Evolutionary conservation across 2,888 invertebrate genomes (phyloP), one percentile per base, ranked within the genome.

Genomic region (Hemithea aestivaria): DNA sequence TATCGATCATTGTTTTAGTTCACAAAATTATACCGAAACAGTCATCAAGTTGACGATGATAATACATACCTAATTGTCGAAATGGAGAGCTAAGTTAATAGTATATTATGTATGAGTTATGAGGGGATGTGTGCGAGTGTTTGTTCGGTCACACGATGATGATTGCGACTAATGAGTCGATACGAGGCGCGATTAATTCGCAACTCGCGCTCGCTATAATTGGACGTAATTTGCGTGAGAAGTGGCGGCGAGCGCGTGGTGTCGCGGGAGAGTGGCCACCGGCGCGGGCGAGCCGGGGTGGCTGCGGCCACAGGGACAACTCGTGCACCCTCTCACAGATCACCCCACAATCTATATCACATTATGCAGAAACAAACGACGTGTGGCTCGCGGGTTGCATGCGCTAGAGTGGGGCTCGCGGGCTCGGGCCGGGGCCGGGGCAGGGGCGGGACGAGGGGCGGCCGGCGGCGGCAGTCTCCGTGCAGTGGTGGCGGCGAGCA

Each of bases 401-500:
- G 53, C 53, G 49, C 33, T 46, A 53, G 51, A 49, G 40, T 29
- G 36, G 44, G 39, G 44, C 48, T 37, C 45, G 35, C 45, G 56
- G 45, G n/a, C n/a, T n/a, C n/a, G n/a, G 48, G 53, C 46, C 10
- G 45, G 50, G 44, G 45, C 45, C 41, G 49, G 24, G 44, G 35
- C 33, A 41, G 25, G 47, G 25, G 37, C 42, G 47, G 45, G 52
- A 53, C 46, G 56, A 42, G 57, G 53, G 56, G 61, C 46, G 57
- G 61, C 22, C 50, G 65, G 66, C 60, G 63, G 46, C 65, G 65
- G 63, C 73, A 74, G 76, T 77, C 58, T 53, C 48, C 51, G 53
- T 47, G 52, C 60, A 60, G 54, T 62, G 66, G 62, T 73, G 75
- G 69, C 66, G 66, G 67, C 69, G 69, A 63, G 66, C 66, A 67